Base-by-base conservation (phyloP, 2,113 vertebrate genomes). In the Copsychus sechellarum region DNA sequence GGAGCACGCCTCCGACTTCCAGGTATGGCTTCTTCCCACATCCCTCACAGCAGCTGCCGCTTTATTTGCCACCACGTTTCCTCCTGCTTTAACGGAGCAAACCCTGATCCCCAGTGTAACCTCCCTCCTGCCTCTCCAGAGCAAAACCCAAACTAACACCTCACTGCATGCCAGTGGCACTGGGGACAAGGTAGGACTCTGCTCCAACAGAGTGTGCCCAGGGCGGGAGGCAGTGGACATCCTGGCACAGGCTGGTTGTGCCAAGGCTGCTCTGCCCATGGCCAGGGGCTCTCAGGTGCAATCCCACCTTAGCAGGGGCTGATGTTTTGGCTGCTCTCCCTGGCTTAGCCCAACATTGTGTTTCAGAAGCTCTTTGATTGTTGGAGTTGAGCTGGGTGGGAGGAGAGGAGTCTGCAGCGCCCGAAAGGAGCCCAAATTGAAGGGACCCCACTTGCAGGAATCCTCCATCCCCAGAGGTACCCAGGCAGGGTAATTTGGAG, bases 191-290 rank as follows among this genome's bases (percentile, higher is more conserved):
- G 97, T 97, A 97, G 97, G 94, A 97, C 97, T 97, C 96, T 97
- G 98, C 97, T 98, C 98, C 98, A 98, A 97, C 97, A 97, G 98
- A 98, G 98, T 98, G 97, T 97, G 97, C 95, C 60, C 90, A 90
- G 83, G 62, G 69, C 65, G 57, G 94, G 78, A 95, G 40, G 20
- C 6, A 4, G 19, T 53, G 86, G 88, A 24, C 54, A 40, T 73
- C 81, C 62, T 62, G 72, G 62, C 1, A 45, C 0, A 2, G 51
- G 66, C 56, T 76, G 53, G 8, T 43, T 5, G 0, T 80, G 57
- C 69, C 2, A 8, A n/a, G 65, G 84, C n/a, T 81, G 67, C 50
- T n/a, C 53, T 82, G 91, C 62, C n/a, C 1, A 0, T 1, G 13
- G 36, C 31, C 9, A 7, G 36, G 36, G 53, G 61, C 60, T 93